Conservation (phyloP, 2,888 invertebrate species). For the Osedax frankpressi region DNA sequence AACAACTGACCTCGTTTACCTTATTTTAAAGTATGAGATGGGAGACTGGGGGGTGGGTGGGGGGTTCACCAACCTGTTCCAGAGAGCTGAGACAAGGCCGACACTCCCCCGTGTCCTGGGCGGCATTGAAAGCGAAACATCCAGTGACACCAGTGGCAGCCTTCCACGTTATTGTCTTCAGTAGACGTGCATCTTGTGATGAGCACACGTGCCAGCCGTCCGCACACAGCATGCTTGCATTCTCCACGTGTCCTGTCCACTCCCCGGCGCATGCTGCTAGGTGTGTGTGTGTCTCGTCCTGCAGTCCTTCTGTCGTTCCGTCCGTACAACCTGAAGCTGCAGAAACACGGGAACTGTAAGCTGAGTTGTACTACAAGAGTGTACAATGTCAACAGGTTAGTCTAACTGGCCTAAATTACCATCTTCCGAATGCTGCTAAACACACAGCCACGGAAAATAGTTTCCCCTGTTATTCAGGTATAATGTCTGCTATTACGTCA, state of each 20-base stretch:
- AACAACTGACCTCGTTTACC: background rate
- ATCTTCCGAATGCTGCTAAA: too few relatives aligned
- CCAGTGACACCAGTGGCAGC: conserved; percentile 34
- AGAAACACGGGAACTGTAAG: background rate
- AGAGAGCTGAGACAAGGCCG: conserved; percentile 29
- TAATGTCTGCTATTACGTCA: too few relatives aligned
- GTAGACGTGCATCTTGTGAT: conserved; percentile 29
- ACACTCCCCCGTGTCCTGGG: conserved; percentile 40
- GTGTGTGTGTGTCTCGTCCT: conserved; percentile 23
- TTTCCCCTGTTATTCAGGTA: too few relatives aligned
- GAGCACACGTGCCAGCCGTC: conserved; percentile 38
- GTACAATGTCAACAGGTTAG: too few relatives aligned
- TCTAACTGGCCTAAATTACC: too few relatives aligned
- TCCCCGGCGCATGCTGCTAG: conserved; percentile 36
- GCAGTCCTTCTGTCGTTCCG: conserved; percentile 31
- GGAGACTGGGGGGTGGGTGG: background rate
- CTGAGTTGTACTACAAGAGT: too few relatives aligned
- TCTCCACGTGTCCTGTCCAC: conserved; percentile 37
- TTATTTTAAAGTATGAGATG: background rate
- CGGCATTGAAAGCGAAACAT: conserved; percentile 40
- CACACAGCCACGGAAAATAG: too few relatives aligned
- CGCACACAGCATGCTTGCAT: conserved; percentile 33
- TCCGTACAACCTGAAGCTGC: conserved; percentile 34
- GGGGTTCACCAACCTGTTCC: background rate
- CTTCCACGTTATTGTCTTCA: conserved; percentile 34